phyloP scores from a whole-genome alignment of 2,797 vertebrate genomes.

The Acanthis flammea region DNA sequence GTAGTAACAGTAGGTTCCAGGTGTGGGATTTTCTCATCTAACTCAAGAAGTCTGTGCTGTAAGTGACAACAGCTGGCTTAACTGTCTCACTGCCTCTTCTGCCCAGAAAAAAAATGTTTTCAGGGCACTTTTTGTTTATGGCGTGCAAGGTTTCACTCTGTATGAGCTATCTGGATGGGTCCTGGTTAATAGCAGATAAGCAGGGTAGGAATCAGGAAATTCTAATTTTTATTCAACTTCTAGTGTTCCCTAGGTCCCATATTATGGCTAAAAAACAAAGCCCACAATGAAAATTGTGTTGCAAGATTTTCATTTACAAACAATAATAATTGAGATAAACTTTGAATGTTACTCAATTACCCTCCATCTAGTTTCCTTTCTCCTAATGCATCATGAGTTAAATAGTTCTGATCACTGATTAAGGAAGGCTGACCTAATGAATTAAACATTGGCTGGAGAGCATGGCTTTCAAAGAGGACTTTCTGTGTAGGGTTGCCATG shows the following conservation, averaged over 20 bases:
- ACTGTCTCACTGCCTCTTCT: background rate
- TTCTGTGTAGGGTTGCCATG: constrained; percentile 55
- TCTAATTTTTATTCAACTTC: background rate
- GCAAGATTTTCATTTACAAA: background rate
- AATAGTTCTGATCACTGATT: background rate
- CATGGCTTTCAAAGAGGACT: constrained; percentile 54
- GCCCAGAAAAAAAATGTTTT: background rate
- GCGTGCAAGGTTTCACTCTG: background rate
- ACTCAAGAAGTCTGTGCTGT: background rate
- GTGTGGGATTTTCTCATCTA: background rate
- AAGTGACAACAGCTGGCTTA: background rate
- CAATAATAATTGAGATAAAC: background rate
- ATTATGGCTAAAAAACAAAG: background rate
- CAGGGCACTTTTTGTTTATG: background rate
- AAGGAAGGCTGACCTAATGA: constrained; percentile 33
- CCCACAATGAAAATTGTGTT: background rate
- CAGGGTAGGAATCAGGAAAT: background rate
- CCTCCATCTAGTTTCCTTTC: background rate
- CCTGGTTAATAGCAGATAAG: background rate
- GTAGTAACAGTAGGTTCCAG: background rate
- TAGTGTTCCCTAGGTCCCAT: background rate
- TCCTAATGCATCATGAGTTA: background rate
- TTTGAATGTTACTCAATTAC: background rate
- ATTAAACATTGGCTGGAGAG: constrained; percentile 54
- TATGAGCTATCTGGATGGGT: background rate